Percentiles rank a stretch among this genome's conserved stretches.
These are phyloP conservation scores for Calliopsis andreniformis DNA, from an alignment of 1,140 invertebrate genomes.

Conservation along the genomic window DNA sequence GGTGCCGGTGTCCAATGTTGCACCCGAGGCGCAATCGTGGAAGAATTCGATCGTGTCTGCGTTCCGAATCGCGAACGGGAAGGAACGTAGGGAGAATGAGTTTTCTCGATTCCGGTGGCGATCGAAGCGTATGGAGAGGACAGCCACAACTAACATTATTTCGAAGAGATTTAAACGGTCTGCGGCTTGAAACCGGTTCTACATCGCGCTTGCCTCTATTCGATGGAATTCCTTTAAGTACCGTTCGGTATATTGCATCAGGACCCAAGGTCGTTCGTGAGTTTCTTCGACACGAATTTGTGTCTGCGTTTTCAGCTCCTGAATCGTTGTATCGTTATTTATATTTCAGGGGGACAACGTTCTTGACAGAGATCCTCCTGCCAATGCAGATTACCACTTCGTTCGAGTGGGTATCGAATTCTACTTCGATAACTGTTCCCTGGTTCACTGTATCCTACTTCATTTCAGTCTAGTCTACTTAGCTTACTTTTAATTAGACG, in stretches of 20 bases:
- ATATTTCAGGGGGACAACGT: too few relatives aligned
- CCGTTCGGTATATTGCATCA: constrained; percentile 65
- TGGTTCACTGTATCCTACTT: too few relatives aligned
- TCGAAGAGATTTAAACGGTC: constrained; percentile 65
- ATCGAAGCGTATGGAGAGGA: constrained; percentile 22
- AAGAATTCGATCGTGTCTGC: not conserved
- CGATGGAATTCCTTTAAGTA: constrained; percentile 67
- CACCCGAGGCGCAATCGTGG: not conserved
- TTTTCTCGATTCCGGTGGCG: constrained; percentile 3
- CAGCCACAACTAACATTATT: constrained; percentile 64
- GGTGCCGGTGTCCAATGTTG: not conserved
- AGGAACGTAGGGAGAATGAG: not conserved
- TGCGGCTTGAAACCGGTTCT: constrained; percentile 58
- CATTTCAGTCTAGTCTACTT: not conserved
- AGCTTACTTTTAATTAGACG: not conserved
- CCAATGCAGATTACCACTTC: too few relatives aligned
- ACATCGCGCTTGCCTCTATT: constrained; percentile 43
- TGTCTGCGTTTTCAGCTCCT: not conserved
- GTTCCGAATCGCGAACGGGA: not conserved
- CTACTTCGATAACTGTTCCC: too few relatives aligned
- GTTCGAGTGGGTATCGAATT: too few relatives aligned
- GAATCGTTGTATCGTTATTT: not conserved
- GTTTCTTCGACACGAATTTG: constrained; percentile 36
- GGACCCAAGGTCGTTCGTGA: constrained; percentile 61
- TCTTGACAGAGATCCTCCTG: too few relatives aligned